Evolutionary conservation across 2,797 vertebrate genomes (phyloP), one percentile per base, ranked within the genome.

Genomic region (Chrosomus eos): DNA sequence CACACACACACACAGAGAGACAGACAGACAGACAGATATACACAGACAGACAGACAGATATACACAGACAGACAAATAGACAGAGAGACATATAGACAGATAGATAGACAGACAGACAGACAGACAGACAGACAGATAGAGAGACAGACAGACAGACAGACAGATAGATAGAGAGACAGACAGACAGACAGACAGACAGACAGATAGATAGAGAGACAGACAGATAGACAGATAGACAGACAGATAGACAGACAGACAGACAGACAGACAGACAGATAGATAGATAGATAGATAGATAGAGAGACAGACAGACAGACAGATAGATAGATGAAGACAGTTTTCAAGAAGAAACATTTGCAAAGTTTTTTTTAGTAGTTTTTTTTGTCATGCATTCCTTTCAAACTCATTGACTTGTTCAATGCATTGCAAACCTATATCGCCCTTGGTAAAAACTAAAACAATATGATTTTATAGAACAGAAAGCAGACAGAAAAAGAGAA

Each of bases 401-500:
- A 70, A 80, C 33, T 31, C 43, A 40, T 64, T 28, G n/a, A 62
- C 13, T 64, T 28, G 11, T 64, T 64, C 26, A 31, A 45, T 13
- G 38, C 26, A 31, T 36, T 13, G 38, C 48, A 45, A 53, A 70
- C 21, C 48, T 33, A 51, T 33, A 51, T 64, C n/a, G 38, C 26
- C 33, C 64, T 79, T 51, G 81, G 53, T 16, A 60, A 31, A 26
- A 28, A 72, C 7, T 43, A 66, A 31, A 48, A 81, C 48, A 51
- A 67, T 26, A 31, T 4, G 1, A 66, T 4, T 67, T 64, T 74
- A 53, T 26, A 21, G n/a, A 85, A 80, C 28, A 74, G 78, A 84
- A 86, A 76, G 58, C 81, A 81, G 80, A 80, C 51, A 28, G 38
- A 83, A 19, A 82, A 88, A 71, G 40, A 71, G 82, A 88, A 88